Evolutionary conservation across 2,888 invertebrate genomes (phyloP), one percentile per base, ranked within the genome.

Genomic region (Pseudococcus viburni): DNA sequence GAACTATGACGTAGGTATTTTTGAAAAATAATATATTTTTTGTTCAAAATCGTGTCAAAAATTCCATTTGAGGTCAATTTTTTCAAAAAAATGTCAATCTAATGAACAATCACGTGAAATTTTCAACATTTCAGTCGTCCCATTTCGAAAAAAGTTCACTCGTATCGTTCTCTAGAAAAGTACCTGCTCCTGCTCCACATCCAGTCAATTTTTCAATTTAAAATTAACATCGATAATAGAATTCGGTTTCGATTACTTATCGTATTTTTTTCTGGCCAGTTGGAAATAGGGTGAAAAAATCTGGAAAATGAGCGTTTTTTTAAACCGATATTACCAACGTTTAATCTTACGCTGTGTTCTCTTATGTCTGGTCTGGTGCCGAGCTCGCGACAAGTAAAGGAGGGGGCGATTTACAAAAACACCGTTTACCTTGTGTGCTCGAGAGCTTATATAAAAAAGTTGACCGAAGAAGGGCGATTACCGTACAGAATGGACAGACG

Each of bases 391-490:
- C 77, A 46, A 46, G 39, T 83, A 7, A 19, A 7, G 22, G 22
- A 19, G 17, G 51, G 48, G 85, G 33, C 85, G 85, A 85, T 85
- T 85, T 59, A 85, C 39, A 85, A 85, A 85, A 85, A 85, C 48
- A 59, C 85, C 55, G 59, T 85, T 85, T 85, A 85, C 85, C 85
- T 85, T 85, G 33, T 84, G 22, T 17, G 15, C 46, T 19, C n/a
- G 4, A 4, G 46, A 83, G 77, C 33, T 77, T 83, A 33, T 73
- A 80, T 83, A 83, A 83, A 46, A 83, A 85, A 85, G 85, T 85
- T 85, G 85, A 85, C 85, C 85, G n/a, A 85, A 64, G 64, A 19
- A 85, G 85, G 85, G 85, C 85, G 85, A 85, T 85, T 85, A 85
- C 85, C 39, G 12, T 55, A 39, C 11, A 83, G 55, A 85, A 59